A percentile compares a stretch with the other conserved stretches of the same genome.
Evolutionary conservation across 1,140 invertebrate genomes (phyloP).

Genomic region (Temnothorax longispinosus): DNA sequence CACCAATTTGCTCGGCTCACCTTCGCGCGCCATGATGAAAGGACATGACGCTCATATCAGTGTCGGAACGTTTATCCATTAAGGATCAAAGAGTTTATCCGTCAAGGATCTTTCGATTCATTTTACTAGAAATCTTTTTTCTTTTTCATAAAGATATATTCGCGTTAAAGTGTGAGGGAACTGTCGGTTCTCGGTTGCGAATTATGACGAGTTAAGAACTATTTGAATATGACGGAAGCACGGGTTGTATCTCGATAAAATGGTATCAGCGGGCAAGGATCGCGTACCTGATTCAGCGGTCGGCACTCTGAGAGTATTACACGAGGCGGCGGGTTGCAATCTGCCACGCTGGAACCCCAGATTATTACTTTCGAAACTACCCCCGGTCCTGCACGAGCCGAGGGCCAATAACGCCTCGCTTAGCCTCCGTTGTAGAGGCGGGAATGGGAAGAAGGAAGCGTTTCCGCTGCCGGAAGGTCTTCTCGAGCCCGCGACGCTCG

Average conservation of each 20-base stretch:
- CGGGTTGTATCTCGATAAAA: background rate
- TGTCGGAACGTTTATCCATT: constrained; percentile 39
- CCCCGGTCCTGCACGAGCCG: constrained; percentile 73
- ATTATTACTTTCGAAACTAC: constrained; percentile 78
- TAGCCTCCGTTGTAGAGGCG: constrained; percentile 87
- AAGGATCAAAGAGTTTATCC: constrained; percentile 40
- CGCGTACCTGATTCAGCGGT: constrained; percentile 80
- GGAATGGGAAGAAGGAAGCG: constrained; percentile 86
- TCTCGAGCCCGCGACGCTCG: constrained; percentile 91
- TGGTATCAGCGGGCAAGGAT: background rate
- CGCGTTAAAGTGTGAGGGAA: background rate
- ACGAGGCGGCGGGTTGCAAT: constrained; percentile 82
- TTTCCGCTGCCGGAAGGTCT: constrained; percentile 89
- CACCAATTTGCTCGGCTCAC: constrained; percentile 77
- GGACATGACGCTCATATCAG: constrained; percentile 49
- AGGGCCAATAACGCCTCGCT: constrained; percentile 88
- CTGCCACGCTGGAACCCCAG: constrained; percentile 78
- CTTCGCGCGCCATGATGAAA: constrained; percentile 65
- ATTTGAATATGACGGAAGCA: background rate
- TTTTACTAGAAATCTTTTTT: background rate
- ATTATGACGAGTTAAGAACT: background rate
- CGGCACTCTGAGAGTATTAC: constrained; percentile 84
- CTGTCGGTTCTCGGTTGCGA: background rate
- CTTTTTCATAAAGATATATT: background rate
- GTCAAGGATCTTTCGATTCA: constrained; percentile 10